These are phyloP conservation scores for Nothoprocta perdicaria DNA, from an alignment of 2,113 vertebrate genomes.

Conservation along the genomic window DNA sequence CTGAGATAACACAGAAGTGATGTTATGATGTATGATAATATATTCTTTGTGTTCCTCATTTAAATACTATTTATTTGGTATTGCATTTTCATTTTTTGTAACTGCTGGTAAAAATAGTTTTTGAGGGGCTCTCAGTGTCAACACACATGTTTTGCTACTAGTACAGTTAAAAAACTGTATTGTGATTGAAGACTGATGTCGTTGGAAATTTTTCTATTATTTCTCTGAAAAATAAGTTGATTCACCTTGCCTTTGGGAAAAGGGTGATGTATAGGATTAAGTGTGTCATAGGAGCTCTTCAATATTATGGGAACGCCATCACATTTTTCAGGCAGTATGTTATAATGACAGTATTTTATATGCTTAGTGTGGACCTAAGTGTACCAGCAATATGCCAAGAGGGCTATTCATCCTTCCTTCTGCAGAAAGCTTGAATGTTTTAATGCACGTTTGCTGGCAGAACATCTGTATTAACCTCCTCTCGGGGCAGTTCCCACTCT, in stretches of 20 bases:
- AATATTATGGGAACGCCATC: background rate
- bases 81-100: background rate
- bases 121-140: background rate
- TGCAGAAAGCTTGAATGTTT: background rate
- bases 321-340: background rate
- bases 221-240: background rate
- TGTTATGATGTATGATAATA: accelerated
- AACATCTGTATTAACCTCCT: background rate
- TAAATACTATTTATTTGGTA: background rate
- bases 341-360: background rate
- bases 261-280: background rate
- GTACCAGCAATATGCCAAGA: background rate
- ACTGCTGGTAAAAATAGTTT: background rate
- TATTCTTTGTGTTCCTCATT: background rate
- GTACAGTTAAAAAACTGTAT: background rate
- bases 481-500: background rate
- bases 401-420: background rate
- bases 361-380: background rate
- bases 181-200: background rate
- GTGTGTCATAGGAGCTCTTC: background rate
- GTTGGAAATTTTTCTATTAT: background rate
- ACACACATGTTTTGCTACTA: background rate
- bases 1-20: background rate
- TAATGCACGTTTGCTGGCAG: background rate
- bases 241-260: background rate